Evolutionary conservation across 2,888 invertebrate species (phyloP).

Genomic region (Venustoraphidia nigricollis): DNA sequence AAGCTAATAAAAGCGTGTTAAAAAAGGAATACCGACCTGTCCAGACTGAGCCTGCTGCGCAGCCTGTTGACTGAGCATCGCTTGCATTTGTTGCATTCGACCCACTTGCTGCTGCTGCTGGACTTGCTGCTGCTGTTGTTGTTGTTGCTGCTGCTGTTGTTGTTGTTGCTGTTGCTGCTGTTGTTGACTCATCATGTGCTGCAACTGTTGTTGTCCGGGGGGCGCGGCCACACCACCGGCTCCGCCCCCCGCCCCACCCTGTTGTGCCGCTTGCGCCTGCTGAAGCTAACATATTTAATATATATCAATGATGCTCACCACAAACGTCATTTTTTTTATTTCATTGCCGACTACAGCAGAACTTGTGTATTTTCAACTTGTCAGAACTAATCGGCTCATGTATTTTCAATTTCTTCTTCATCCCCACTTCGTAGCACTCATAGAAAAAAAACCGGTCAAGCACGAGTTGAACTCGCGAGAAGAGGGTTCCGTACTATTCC

Average conservation of each 20-base stretch:
- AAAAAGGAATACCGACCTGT: not conserved
- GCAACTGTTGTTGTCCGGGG: conserved; percentile 36
- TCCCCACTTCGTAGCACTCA: too few relatives aligned
- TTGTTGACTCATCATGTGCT: conserved; percentile 29
- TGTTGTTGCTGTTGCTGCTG: conserved; percentile 32
- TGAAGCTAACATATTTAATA: conserved; percentile 9
- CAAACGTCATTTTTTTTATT: not conserved
- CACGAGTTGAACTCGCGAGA: too few relatives aligned
- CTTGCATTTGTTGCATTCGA: conserved; percentile 27
- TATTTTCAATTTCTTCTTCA: too few relatives aligned
- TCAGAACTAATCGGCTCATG: too few relatives aligned
- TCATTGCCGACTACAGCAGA: too few relatives aligned
- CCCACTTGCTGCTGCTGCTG: conserved; percentile 32
- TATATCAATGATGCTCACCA: not conserved
- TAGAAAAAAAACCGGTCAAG: too few relatives aligned
- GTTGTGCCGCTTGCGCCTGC: conserved; percentile 19
- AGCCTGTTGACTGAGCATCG: conserved; percentile 19
- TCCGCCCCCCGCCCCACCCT: conserved; percentile 18
- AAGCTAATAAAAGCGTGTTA: too few relatives aligned
- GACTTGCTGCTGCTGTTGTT: conserved; percentile 32
- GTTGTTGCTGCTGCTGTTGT: conserved; percentile 31
- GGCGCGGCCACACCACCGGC: conserved; percentile 20
- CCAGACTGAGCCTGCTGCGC: not conserved
- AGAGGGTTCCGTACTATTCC: too few relatives aligned
- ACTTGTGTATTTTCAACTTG: too few relatives aligned